phyloP scores from a whole-genome alignment of 2,113 vertebrate species.

The Trogon surrucura region DNA sequence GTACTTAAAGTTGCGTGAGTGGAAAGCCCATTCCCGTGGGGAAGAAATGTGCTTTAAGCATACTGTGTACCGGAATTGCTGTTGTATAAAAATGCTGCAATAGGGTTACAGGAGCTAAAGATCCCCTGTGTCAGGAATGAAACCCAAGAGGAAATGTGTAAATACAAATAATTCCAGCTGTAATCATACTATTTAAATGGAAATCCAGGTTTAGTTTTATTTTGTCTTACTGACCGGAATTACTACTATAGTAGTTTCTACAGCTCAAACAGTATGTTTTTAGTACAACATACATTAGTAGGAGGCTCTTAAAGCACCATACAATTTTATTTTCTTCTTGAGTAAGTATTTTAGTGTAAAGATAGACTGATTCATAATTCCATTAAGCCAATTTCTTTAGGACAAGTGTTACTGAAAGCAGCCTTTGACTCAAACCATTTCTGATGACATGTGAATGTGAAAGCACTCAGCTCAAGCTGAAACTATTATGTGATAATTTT shows the following conservation, averaged over 20 bases:
- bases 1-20: conserved; percentile 54
- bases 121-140: conserved; percentile 50
- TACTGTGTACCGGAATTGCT: conserved; percentile 50
- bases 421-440: background rate
- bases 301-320: background rate
- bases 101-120: conserved; percentile 53
- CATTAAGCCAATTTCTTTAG: background rate
- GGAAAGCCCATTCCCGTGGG: conserved; percentile 55
- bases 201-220: conserved; percentile 61
- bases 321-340: background rate
- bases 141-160: conserved; percentile 57
- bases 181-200: conserved; percentile 74
- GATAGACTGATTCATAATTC: background rate
- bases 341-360: background rate
- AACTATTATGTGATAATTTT: background rate
- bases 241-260: background rate
- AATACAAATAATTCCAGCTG: conserved; percentile 57
- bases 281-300: background rate
- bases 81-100: conserved; percentile 49
- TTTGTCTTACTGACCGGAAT: conserved; percentile 34
- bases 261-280: background rate
- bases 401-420: background rate
- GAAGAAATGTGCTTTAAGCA: conserved; percentile 41
- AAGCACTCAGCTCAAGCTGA: background rate
- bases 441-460: background rate